A percentile compares a stretch with the other conserved stretches of the same genome.
These are phyloP conservation scores for Strix uralensis DNA, from an alignment of 2,113 vertebrate genomes.

Conservation along the genomic window DNA sequence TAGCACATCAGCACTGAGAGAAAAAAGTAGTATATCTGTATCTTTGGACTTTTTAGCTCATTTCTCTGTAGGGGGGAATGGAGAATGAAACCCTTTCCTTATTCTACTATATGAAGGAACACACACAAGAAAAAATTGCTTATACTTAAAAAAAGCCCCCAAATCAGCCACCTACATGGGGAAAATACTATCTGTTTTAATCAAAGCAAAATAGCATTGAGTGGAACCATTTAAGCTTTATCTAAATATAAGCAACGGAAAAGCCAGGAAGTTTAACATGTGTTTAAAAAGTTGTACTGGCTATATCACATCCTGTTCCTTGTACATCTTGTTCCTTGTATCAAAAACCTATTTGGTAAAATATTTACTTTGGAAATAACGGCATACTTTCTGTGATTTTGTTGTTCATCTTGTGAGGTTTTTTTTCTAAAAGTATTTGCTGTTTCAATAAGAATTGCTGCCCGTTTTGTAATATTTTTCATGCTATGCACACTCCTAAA, in stretches of 20 bases:
- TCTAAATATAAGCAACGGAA: conserved; percentile 12
- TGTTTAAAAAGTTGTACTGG: conserved; percentile 8
- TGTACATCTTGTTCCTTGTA: conserved; percentile 5
- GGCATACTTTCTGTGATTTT: not conserved
- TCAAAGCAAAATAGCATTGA: not conserved
- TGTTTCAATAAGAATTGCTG: not conserved
- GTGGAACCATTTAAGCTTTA: not conserved
- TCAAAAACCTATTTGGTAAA: conserved; percentile 16
- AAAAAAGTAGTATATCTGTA: conserved; percentile 3
- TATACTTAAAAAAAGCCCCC: not conserved
- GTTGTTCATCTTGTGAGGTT: not conserved
- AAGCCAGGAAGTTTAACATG: conserved; percentile 13
- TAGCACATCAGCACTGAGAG: not conserved
- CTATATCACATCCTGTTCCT: conserved; percentile 16
- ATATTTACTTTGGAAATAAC: conserved; percentile 31
- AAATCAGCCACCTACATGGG: not conserved
- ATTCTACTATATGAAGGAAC: not conserved
- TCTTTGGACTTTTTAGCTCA: not conserved
- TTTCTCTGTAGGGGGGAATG: not conserved
- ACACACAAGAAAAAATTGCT: not conserved
- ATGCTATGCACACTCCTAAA: not conserved
- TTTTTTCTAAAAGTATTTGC: not conserved
- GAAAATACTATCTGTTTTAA: not conserved
- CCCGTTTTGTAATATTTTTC: not conserved
- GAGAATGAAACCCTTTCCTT: not conserved